Base-by-base conservation (phyloP, 2,888 invertebrate species). In the Pandemis heparana region DNA sequence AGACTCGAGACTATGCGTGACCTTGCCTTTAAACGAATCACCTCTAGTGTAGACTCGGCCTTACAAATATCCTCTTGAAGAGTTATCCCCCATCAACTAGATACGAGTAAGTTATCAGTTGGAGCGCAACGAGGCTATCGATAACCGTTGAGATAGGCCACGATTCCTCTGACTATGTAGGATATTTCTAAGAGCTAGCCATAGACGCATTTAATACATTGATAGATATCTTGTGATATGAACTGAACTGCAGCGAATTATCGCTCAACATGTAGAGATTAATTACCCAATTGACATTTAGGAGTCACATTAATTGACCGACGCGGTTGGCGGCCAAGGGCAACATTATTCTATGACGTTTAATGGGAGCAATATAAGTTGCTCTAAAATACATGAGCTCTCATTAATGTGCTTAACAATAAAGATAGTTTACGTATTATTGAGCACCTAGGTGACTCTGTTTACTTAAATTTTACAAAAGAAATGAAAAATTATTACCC, bases 241-340 rank as follows among this genome's bases (percentile, higher is more conserved):
- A 23, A 12, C 2, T 18, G 8, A 53, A 53, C 18, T 18, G 23
- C 10, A 23, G 56, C 10, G 10, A 23, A 56, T 23, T 10, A 56
- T 56, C 23, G 56, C 12, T 39, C 51, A 48, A 16, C 70, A 14
- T 43, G 63, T 56, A 53, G 16, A 10, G 46, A 32, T 53, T 32
- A 56, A 32, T 63, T 32, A 70, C 16, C 63, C 32, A 70, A 43
- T 70, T 70, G 70, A 56, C 70, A 56, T 56, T 63, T 23, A 38
- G n/a, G 43, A 51, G 70, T 63, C 39, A 70, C 6, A 41, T 10
- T 62, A 43, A 16, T 41, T 41, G 41, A 9, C 39, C 39, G 18
- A n/a, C 10, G 53, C 5, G 18, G 5, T 5, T 10, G 9, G 53
- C 51, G 41, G 9, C 41, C 43, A 43, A 43, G 43, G 43, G 43